These are phyloP conservation scores for Colistium nudipinnis DNA, from an alignment of 2,113 vertebrate species.

Conservation along the genomic window DNA sequence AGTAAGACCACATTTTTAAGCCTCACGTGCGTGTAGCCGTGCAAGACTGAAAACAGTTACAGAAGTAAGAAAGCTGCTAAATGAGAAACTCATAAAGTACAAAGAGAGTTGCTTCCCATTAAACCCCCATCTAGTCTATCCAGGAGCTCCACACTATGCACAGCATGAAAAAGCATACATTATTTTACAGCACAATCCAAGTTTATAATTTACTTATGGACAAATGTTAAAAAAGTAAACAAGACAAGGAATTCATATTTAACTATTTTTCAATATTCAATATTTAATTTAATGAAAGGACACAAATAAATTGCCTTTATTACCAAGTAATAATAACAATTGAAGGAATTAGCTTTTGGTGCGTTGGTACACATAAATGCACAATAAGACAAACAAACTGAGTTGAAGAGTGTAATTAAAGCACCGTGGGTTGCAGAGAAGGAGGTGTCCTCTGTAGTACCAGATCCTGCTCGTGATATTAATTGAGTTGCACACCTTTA, in stretches of 20 bases:
- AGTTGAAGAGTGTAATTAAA: background rate
- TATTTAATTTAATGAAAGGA: too few species aligned
- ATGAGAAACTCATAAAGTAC: too few species aligned
- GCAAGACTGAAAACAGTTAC: background rate
- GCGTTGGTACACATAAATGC: background rate
- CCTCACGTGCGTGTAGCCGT: background rate
- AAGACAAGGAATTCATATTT: background rate
- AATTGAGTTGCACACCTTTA: conserved; percentile 4
- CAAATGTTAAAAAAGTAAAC: background rate
- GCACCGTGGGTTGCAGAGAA: background rate
- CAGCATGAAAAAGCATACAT: too few species aligned
- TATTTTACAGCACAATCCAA: too few species aligned
- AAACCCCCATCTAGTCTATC: too few species aligned
- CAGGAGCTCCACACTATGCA: too few species aligned
- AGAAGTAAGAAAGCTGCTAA: background rate
- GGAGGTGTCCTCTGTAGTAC: background rate
- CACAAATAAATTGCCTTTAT: too few species aligned
- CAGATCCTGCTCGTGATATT: conserved; percentile 13
- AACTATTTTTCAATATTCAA: too few species aligned
- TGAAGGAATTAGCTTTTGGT: too few species aligned
- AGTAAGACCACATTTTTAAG: conserved; percentile 34
- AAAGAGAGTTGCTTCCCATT: too few species aligned
- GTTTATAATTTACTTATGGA: too few species aligned
- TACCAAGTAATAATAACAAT: too few species aligned
- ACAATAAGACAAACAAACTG: background rate